These are phyloP conservation scores for Odontocolon sp. DNA, from an alignment of 2,888 invertebrate genomes.

Conservation along the genomic window DNA sequence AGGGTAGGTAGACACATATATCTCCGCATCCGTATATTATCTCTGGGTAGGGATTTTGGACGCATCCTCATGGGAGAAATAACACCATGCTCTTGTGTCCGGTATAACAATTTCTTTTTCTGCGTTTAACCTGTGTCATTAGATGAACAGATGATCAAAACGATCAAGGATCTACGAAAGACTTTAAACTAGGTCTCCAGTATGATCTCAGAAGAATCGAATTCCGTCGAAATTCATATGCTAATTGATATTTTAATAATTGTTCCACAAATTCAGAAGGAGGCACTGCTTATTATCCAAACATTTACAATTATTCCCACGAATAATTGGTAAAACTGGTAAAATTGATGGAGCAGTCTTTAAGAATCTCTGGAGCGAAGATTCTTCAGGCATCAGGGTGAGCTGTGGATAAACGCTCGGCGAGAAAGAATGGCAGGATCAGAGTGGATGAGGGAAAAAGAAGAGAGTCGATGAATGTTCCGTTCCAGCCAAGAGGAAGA, in stretches of 20 bases:
- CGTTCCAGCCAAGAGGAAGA: constrained; percentile 20
- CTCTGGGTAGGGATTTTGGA: neutral
- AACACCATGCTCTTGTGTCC: constrained; percentile 13
- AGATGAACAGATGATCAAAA: neutral
- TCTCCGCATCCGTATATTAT: neutral
- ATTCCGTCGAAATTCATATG: no score
- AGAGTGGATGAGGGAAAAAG: constrained; percentile 25
- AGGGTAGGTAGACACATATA: neutral
- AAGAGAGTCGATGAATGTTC: constrained; percentile 46
- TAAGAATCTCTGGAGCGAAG: neutral
- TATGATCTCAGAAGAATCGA: no score
- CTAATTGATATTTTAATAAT: no score
- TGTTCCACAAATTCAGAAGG: no score
- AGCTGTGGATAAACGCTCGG: constrained; percentile 4
- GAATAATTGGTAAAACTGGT: no score
- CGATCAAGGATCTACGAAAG: neutral
- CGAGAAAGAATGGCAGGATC: constrained; percentile 14
- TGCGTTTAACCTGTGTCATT: constrained; percentile 15
- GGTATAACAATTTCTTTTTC: neutral
- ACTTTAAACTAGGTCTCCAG: neutral
- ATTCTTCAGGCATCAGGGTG: constrained; percentile 1
- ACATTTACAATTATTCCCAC: no score
- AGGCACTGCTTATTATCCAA: no score
- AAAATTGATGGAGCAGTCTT: neutral
- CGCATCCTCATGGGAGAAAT: constrained; percentile 20